Conservation (phyloP, 2,113 vertebrate species). For the Corythaeola cristata region DNA sequence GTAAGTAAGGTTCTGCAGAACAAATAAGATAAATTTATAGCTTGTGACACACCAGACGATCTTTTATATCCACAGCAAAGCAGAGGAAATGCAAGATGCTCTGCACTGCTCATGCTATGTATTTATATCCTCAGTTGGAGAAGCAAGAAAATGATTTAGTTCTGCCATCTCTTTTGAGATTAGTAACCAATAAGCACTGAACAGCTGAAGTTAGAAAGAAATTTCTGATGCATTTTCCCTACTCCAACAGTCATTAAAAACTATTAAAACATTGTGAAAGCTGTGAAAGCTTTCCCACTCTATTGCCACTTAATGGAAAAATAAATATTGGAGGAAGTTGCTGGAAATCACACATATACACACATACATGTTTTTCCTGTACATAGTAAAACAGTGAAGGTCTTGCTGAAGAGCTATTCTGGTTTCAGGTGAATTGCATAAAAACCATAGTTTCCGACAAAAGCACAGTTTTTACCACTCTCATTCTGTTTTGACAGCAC, state of each 20-base stretch:
- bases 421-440: background rate
- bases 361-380: background rate
- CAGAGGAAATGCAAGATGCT: background rate
- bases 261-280: background rate
- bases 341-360: background rate
- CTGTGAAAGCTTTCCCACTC: background rate
- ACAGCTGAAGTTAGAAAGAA: background rate
- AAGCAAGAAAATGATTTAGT: background rate
- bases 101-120: background rate
- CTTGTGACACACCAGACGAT: background rate
- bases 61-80: background rate
- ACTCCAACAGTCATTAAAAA: background rate
- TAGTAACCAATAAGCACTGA: background rate
- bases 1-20: background rate
- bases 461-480: background rate
- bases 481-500: background rate
- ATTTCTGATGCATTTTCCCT: background rate
- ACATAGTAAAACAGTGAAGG: background rate
- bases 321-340: background rate
- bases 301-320: background rate
- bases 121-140: background rate
- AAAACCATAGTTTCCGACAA: background rate
- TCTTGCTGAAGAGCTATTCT: background rate
- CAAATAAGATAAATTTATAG: background rate
- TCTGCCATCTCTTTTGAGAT: background rate